These are phyloP conservation scores for Drosophila acutilabella DNA, from an alignment of 2,888 invertebrate species.

Conservation along the genomic window DNA sequence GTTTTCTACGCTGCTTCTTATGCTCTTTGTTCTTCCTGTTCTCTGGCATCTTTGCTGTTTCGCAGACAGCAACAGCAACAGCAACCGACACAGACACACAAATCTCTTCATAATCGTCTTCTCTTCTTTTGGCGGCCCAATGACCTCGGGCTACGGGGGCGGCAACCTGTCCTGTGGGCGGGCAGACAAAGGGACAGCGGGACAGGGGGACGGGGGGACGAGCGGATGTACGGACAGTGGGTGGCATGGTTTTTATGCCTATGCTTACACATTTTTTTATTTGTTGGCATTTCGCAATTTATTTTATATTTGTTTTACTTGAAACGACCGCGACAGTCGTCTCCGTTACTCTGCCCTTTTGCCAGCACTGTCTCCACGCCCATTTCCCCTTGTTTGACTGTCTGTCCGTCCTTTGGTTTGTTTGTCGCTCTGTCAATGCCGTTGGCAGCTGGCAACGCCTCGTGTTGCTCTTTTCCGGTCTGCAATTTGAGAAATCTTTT, in stretches of 20 bases:
- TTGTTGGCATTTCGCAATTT: slow-evolving; percentile 75
- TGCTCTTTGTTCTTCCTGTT: not conserved
- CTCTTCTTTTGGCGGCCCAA: slow-evolving; percentile 25
- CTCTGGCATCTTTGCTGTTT: not conserved
- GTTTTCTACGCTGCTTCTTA: not conserved
- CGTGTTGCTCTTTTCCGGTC: slow-evolving; percentile 61
- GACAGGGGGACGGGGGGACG: slow-evolving; percentile 10
- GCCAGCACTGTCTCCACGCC: slow-evolving; percentile 27
- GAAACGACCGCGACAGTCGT: slow-evolving; percentile 35
- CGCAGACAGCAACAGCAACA: slow-evolving; percentile 33
- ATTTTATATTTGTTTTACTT: slow-evolving; percentile 68
- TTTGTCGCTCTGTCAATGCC: slow-evolving; percentile 52
- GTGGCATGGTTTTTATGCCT: slow-evolving; percentile 40
- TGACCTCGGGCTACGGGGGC: slow-evolving; percentile 37
- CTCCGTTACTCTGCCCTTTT: slow-evolving; percentile 18
- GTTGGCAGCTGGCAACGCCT: slow-evolving; percentile 42
- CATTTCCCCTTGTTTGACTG: slow-evolving; percentile 33
- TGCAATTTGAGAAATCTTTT: slow-evolving; percentile 57
- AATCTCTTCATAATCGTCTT: slow-evolving; percentile 73
- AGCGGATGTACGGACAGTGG: not conserved
- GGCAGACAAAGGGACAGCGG: not conserved
- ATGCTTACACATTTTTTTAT: slow-evolving; percentile 63
- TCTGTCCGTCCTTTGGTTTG: slow-evolving; percentile 31
- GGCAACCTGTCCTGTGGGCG: slow-evolving; percentile 45
- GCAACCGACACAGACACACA: slow-evolving; percentile 49